phyloP scores from a whole-genome alignment of 35 echinoderm and acorn worm genomes.

The Hemicentrotus pulcherrimus region DNA sequence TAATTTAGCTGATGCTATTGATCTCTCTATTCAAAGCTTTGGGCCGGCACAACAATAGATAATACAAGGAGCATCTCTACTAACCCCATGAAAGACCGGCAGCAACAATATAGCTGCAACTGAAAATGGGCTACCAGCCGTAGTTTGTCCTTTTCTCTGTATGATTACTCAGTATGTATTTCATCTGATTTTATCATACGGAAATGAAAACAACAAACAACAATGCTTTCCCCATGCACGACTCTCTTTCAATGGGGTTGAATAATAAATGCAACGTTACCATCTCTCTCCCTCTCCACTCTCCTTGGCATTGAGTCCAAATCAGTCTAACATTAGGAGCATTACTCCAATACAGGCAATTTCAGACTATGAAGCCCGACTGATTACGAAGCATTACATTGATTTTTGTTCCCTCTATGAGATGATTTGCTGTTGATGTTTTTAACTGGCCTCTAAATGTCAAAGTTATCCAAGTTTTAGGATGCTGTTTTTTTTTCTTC shows the following conservation, averaged over 20 bases:
- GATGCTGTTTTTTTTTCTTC: neutral
- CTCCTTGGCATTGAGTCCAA: neutral
- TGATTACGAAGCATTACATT: neutral
- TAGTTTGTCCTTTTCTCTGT: no score
- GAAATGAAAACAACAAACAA: neutral
- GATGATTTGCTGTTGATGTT: neutral
- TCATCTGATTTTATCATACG: no score
- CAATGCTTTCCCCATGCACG: neutral
- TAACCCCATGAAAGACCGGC: no score
- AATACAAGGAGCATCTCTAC: neutral
- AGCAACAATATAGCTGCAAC: no score
- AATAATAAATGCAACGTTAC: neutral
- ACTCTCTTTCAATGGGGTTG: neutral
- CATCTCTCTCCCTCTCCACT: neutral
- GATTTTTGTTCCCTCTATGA: neutral
- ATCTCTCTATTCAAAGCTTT: neutral
- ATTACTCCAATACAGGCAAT: constrained; percentile 18
- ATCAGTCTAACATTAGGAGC: neutral
- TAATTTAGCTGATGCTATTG: neutral
- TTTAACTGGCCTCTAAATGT: neutral
- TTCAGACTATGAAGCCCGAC: neutral
- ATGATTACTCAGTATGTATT: no score
- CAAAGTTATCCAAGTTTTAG: neutral
- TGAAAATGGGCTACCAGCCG: no score
- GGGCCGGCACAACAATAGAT: neutral